Evolutionary conservation across 64 coral and sea anemone genomes (phyloP), one percentile per base, ranked within the genome.

Genomic region (Astreopora myriophthalma): DNA sequence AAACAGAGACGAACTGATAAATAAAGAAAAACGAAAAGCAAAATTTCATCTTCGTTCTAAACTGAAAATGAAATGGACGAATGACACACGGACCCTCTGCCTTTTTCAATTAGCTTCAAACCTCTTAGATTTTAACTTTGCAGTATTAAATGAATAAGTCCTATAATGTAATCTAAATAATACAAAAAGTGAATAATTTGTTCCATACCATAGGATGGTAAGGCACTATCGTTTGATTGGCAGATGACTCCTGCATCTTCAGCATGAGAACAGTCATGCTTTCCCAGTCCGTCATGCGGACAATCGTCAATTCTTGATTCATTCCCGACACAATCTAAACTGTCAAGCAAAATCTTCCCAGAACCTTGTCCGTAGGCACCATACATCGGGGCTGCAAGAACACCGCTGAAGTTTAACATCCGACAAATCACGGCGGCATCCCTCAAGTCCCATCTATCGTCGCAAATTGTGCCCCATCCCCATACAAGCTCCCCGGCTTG

Each of bases 361-460:
- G 24, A 71, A 1, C 63, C 88, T 9, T 0, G 1, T 24, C 74
- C 88, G 69, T 80, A 90, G 6, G 63, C 67, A 9, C 38, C 63
- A 28, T 67, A 66, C 34, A 33, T 52, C 11, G 79, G 63, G 8
- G 88, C 88, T 13, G 88, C 88, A 31, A 90, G 32, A 46, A 76
- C 88, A 24, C 88, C 88, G 55, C 62, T 77, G 40, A 36, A 90
- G 17, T 80, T 80, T 33, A 90, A 69, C 88, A 90, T 90, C 31
- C 88, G 88, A 55, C 88, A 90, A 35, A 90, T 55, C n/a, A 90
- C 88, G 25, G 28, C 42, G 26, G 88, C 88, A 14, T 90, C 88
- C 5, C 36, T 90, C 2, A 90, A 23, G 75, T 90, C 88, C 63
- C 76, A 90, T 2, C 13, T 1, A 81, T 90, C 88, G n/a, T 90